A percentile compares a stretch with the other conserved stretches of the same genome.
Conservation (phyloP, 1,140 invertebrate genomes). For the Drosophila albomicans region DNA sequence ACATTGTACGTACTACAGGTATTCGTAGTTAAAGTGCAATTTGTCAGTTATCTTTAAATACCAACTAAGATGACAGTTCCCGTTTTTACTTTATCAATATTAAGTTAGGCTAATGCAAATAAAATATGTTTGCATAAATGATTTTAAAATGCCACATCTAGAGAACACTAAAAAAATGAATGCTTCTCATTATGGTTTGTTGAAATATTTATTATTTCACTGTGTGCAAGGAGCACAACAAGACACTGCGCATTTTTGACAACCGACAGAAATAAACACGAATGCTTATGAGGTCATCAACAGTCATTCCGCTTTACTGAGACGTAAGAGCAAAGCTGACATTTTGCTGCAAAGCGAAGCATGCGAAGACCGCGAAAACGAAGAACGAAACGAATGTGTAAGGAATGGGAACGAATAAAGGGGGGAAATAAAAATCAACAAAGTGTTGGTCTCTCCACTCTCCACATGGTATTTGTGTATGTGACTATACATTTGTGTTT, state of each 20-base stretch:
- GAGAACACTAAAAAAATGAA: too few relatives aligned
- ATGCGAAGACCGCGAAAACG: neutral
- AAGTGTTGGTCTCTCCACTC: conserved; percentile 18
- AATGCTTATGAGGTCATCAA: conserved; percentile 80
- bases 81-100: conserved; percentile 15
- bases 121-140: too few relatives aligned
- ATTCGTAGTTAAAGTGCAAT: conserved; percentile 17
- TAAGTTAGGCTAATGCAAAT: too few relatives aligned
- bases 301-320: conserved; percentile 63
- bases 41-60: conserved; percentile 75
- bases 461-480: neutral
- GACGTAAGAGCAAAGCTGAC: conserved; percentile 40
- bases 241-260: conserved; percentile 21
- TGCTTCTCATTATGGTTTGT: too few relatives aligned
- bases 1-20: too few relatives aligned
- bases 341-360: conserved; percentile 50
- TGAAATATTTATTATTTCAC: too few relatives aligned
- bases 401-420: conserved; percentile 4
- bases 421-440: conserved; percentile 9
- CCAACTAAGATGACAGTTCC: conserved; percentile 50
- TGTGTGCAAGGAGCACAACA: too few relatives aligned
- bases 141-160: too few relatives aligned
- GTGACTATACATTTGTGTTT: conserved; percentile 64
- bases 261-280: conserved; percentile 73
- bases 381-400: conserved; percentile 23